phyloP scores from a whole-genome alignment of 2,797 vertebrate genomes.

The Megalops cyprinoides region DNA sequence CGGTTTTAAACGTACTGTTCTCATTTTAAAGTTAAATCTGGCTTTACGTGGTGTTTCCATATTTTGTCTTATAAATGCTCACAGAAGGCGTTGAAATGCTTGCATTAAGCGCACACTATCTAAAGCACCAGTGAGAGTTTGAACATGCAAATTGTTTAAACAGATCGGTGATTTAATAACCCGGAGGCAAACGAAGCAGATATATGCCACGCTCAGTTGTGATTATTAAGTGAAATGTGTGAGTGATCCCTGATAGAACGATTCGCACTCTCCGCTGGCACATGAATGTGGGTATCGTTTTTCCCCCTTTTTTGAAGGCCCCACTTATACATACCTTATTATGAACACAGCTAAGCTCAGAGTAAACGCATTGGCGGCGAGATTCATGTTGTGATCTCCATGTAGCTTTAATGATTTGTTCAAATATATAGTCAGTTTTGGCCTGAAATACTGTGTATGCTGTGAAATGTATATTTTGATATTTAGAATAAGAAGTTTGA shows the following conservation, averaged over 20 bases:
- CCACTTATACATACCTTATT: neutral
- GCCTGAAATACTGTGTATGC: neutral
- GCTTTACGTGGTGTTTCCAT: neutral
- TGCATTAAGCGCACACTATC: neutral
- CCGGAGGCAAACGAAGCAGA: slow-evolving; percentile 11
- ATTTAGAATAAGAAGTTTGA: too few species aligned
- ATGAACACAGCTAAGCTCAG: neutral
- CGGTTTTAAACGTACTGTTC: neutral
- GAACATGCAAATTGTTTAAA: slow-evolving; percentile 17
- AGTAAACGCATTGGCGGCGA: neutral
- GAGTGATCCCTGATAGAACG: neutral
- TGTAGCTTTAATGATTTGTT: slow-evolving; percentile 6
- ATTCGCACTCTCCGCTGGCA: neutral
- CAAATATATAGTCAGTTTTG: neutral
- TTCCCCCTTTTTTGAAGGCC: too few species aligned
- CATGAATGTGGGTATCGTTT: neutral
- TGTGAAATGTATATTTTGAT: too few species aligned
- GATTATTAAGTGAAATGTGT: slow-evolving; percentile 13
- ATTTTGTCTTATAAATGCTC: neutral
- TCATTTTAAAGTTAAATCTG: neutral
- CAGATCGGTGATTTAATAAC: slow-evolving; percentile 1
- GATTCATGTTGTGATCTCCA: neutral
- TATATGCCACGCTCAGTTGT: slow-evolving; percentile 9
- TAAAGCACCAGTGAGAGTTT: neutral
- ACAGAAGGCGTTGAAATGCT: neutral